Evolutionary conservation across 2,888 invertebrate species (phyloP).

Genomic region (Gibbula magus): DNA sequence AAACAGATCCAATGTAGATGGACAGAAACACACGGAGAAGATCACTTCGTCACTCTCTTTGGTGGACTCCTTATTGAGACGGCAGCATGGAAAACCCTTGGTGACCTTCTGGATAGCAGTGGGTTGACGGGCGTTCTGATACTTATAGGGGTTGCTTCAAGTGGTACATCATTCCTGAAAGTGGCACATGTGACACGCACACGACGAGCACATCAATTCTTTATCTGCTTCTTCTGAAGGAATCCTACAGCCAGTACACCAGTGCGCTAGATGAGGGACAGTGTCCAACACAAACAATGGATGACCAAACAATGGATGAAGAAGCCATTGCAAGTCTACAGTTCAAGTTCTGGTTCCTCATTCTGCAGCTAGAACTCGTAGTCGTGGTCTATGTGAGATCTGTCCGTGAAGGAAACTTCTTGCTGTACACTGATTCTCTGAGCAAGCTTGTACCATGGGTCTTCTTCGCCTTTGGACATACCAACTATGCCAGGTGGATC

Average conservation of each 20-base stretch:
- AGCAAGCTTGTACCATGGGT: not conserved
- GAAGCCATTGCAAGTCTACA: conserved; percentile 5
- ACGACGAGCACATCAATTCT: too few species aligned
- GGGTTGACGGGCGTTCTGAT: too few species aligned
- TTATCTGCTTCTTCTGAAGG: not conserved
- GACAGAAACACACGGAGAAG: not conserved
- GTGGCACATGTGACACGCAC: too few species aligned
- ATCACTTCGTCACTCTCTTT: not conserved
- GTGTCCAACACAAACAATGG: not conserved
- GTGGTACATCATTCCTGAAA: too few species aligned
- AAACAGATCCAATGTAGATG: not conserved
- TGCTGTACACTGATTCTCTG: not conserved
- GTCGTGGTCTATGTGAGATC: not conserved
- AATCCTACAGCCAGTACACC: not conserved
- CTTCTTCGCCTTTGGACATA: too few species aligned
- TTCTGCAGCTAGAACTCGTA: not conserved
- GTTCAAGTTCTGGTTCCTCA: conserved; percentile 30
- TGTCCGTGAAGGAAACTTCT: not conserved
- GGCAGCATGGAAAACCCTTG: too few species aligned
- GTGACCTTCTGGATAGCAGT: too few species aligned
- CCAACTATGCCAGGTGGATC: too few species aligned
- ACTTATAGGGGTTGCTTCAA: too few species aligned
- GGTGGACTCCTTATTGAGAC: too few species aligned
- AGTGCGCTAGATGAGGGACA: not conserved
- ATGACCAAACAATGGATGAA: not conserved